Percentiles rank a stretch among this genome's conserved stretches.
phyloP scores from a whole-genome alignment of 2,888 invertebrate genomes.

The Chrysina gloriosa region DNA sequence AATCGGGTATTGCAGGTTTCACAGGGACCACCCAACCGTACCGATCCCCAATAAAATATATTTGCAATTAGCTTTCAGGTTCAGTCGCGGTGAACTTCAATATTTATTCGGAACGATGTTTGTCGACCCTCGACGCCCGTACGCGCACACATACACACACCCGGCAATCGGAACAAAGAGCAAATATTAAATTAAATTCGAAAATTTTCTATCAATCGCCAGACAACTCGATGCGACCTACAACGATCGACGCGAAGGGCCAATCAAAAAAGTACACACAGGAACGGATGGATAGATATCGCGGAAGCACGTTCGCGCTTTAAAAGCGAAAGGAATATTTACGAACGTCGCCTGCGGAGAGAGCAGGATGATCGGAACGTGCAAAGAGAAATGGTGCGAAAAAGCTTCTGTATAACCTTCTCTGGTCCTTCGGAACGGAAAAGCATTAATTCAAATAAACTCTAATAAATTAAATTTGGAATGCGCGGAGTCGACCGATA shows the following conservation, averaged over 20 bases:
- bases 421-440: neutral
- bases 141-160: neutral
- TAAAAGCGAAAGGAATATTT: constrained; percentile 1
- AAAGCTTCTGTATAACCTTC: neutral
- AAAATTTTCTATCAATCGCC: constrained; percentile 24
- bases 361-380: neutral
- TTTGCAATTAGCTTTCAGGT: constrained; percentile 32
- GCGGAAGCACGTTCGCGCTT: neutral
- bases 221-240: neutral
- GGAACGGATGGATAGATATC: neutral
- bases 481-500: constrained; percentile 21
- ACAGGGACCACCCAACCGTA: too few species aligned
- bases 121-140: neutral
- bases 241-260: neutral
- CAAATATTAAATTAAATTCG: constrained; percentile 31
- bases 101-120: constrained; percentile 20
- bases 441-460: constrained; percentile 29
- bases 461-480: constrained; percentile 29
- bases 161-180: constrained; percentile 22
- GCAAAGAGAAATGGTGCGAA: neutral
- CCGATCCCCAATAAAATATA: neutral
- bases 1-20: too few species aligned
- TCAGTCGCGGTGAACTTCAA: constrained; percentile 11
- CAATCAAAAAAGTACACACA: constrained; percentile 15
- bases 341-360: neutral